Percentiles rank a stretch among this genome's conserved stretches.
These are phyloP conservation scores for Panorpa germanica DNA, from an alignment of 2,888 invertebrate species.

Conservation along the genomic window DNA sequence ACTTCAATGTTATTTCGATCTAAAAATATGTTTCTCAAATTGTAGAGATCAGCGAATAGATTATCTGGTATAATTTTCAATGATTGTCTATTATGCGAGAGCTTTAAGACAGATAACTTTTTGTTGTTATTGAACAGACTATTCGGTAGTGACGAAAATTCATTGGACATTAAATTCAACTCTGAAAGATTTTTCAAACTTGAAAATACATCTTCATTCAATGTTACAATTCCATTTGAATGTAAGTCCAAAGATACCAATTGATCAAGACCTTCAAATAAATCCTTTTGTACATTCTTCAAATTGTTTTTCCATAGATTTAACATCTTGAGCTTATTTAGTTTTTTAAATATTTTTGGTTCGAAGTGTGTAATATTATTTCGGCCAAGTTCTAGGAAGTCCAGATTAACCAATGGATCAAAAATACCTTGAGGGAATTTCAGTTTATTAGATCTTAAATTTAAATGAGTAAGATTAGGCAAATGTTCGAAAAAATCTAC, in stretches of 20 bases:
- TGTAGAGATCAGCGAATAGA: no score
- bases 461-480: slow-evolving; percentile 38
- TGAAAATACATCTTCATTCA: slow-evolving; percentile 40
- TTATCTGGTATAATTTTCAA: no score
- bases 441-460: slow-evolving; percentile 39
- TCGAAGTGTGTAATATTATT: slow-evolving; percentile 44
- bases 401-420: slow-evolving; percentile 31
- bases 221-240: slow-evolving; percentile 37
- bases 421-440: slow-evolving; percentile 35
- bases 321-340: slow-evolving; percentile 35
- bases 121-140: slow-evolving; percentile 35
- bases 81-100: slow-evolving; percentile 35
- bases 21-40: no score
- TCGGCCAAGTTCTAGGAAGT: slow-evolving; percentile 41
- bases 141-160: slow-evolving; percentile 38
- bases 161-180: slow-evolving; percentile 47
- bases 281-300: slow-evolving; percentile 35
- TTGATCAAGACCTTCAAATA: slow-evolving; percentile 40
- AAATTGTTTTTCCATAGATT: slow-evolving; percentile 53
- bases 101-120: slow-evolving; percentile 30
- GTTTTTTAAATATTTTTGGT: slow-evolving; percentile 37
- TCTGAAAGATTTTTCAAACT: slow-evolving; percentile 37
- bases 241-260: slow-evolving; percentile 48
- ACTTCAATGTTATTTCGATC: no score
- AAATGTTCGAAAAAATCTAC: slow-evolving; percentile 39